Base-by-base conservation (phyloP, 2,113 vertebrate genomes). In the Enhydra lutris region DNA sequence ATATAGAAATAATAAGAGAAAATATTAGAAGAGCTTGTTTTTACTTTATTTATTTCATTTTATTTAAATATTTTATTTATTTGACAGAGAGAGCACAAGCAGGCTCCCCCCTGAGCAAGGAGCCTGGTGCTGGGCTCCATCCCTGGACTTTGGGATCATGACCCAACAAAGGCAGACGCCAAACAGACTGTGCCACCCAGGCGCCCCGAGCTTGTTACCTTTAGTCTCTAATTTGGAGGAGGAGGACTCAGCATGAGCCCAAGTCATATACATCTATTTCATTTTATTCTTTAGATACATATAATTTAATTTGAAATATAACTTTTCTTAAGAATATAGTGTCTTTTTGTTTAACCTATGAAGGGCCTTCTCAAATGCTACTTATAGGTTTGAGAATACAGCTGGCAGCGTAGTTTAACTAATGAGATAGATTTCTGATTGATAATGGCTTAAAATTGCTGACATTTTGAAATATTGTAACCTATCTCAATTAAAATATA, bases 371-470 rank as follows among this genome's bases (percentile, higher is more conserved):
- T 89, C 20, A 96, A 80, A 89, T 63, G 78, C 50, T 71, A 82
- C 9, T 89, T 91, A 61, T 4, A 85, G 36, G 20, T 65, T 82
- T 52, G 26, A 73, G 52, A 45, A 84, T 42, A 63, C 1, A 84
- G 45, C 4, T 82, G 13, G 50, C 50, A 95, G 50, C 71, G 59
- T 2, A 91, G 50, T 81, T 96, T 74, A 91, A 91, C 23, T 42
- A 74, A 90, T 45, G 10, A 94, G 4, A 21, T 29, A 91, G 84
- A 89, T 79, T 93, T 82, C 59, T 97, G 57, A 95, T 69, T 90
- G 80, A 86, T 17, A 87, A 82, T 50, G 23, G 23, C 10, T 85
- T 89, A 93, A 86, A 82, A 95, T 55, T 50, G 67, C 65, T 80
- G 93, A 55, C 10, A 95, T 63, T 39, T 86, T 73, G 12, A 93